phyloP scores from a whole-genome alignment of 2,113 vertebrate genomes.

The Macquaria ambigua region DNA sequence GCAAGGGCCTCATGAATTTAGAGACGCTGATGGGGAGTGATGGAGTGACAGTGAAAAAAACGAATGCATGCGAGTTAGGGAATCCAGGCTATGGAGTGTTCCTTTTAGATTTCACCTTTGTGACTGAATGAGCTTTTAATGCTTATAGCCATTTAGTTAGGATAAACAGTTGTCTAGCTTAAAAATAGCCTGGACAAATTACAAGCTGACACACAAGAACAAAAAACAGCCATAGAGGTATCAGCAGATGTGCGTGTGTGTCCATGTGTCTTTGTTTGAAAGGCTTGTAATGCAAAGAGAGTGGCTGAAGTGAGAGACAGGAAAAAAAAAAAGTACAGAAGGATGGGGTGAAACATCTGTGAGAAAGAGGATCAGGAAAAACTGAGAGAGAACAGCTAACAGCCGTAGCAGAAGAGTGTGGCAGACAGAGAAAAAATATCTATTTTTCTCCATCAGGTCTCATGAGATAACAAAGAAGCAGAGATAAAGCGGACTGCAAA shows the following conservation, averaged over 20 bases:
- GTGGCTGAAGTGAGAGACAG: slow-evolving; percentile 5
- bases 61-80: slow-evolving; percentile 27
- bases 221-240: slow-evolving; percentile 14
- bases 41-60: slow-evolving; percentile 54
- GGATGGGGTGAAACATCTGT: slow-evolving; percentile 28
- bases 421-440: slow-evolving; percentile 45
- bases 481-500: slow-evolving; percentile 63
- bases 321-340: background rate
- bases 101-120: slow-evolving; percentile 52
- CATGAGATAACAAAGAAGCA: slow-evolving; percentile 69
- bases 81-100: slow-evolving; percentile 6
- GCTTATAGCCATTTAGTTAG: slow-evolving; percentile 19
- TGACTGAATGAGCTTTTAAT: slow-evolving; percentile 48
- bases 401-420: slow-evolving; percentile 45
- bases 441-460: slow-evolving; percentile 65
- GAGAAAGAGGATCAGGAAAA: slow-evolving; percentile 16
- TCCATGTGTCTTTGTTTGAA: slow-evolving; percentile 25
- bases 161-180: slow-evolving; percentile 12
- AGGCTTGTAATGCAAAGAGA: slow-evolving; percentile 20
- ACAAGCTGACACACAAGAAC: background rate
- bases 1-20: slow-evolving; percentile 54
- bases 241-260: slow-evolving; percentile 4
- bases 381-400: slow-evolving; percentile 38
- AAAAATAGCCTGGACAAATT: slow-evolving; percentile 28
- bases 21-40: slow-evolving; percentile 63